These are phyloP conservation scores for Drosophila persimilis DNA, from an alignment of 1,140 invertebrate species.

Conservation along the genomic window DNA sequence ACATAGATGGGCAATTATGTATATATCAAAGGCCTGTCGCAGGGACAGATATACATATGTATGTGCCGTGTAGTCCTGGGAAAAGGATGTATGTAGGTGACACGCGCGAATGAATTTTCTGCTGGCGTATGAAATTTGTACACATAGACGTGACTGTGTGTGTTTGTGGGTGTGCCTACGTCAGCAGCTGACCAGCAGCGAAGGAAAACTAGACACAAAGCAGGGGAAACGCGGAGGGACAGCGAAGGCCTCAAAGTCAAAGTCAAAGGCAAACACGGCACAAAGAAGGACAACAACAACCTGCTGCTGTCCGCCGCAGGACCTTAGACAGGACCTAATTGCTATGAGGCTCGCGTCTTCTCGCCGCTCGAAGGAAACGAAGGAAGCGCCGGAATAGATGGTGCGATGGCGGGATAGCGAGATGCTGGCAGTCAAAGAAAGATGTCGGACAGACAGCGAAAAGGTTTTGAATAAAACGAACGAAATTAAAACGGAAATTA, in stretches of 20 bases:
- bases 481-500: conserved; percentile 74
- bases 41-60: too few species aligned
- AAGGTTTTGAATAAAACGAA: conserved; percentile 72
- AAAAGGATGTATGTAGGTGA: neutral
- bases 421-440: conserved; percentile 28
- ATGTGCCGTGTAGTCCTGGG: too few species aligned
- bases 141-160: neutral
- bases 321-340: conserved; percentile 37
- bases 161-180: conserved; percentile 39
- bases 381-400: too few species aligned
- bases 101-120: conserved; percentile 72
- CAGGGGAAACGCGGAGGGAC: neutral
- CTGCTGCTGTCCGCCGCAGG: conserved; percentile 23
- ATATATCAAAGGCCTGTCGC: conserved; percentile 2
- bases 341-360: conserved; percentile 42
- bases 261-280: conserved; percentile 45
- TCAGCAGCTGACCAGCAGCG: conserved; percentile 57
- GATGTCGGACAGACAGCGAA: conserved; percentile 37
- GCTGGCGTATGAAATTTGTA: conserved; percentile 72
- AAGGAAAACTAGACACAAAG: neutral
- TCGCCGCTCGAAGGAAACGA: neutral
- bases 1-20: neutral
- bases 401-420: neutral
- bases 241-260: conserved; percentile 14
- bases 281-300: conserved; percentile 18